Conservation (phyloP, 2,888 invertebrate genomes). For the Spilarctia lutea region DNA sequence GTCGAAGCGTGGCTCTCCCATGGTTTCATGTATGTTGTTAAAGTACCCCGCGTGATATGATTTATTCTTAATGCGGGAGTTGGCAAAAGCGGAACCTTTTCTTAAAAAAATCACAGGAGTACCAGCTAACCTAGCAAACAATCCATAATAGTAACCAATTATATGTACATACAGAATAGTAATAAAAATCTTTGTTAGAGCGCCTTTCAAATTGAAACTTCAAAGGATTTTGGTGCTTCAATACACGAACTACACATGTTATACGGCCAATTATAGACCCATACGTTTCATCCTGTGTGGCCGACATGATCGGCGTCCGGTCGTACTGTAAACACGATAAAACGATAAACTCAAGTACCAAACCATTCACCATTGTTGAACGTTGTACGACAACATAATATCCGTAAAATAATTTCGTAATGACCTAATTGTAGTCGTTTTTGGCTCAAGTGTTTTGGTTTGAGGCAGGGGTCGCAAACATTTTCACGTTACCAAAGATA, state of each 20-base stretch:
- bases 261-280: constrained; percentile 1
- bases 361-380: constrained; percentile 31
- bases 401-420: constrained; percentile 39
- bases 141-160: not conserved
- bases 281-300: constrained; percentile 22
- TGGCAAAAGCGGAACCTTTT: too few relatives aligned
- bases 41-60: too few relatives aligned
- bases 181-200: not conserved
- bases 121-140: not conserved
- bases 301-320: constrained; percentile 18
- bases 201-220: not conserved
- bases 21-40: too few relatives aligned
- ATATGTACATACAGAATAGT: not conserved
- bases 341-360: constrained; percentile 19
- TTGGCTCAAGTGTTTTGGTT: constrained; percentile 17
- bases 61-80: too few relatives aligned
- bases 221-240: constrained; percentile 3
- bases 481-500: not conserved
- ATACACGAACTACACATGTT: not conserved
- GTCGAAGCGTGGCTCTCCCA: too few relatives aligned
- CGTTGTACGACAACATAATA: constrained; percentile 44
- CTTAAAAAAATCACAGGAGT: not conserved
- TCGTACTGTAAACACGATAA: constrained; percentile 43
- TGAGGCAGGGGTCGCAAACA: constrained; percentile 9
- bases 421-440: constrained; percentile 62